Base-by-base conservation (phyloP, 2,113 vertebrate species). In the Arvicanthis niloticus region DNA sequence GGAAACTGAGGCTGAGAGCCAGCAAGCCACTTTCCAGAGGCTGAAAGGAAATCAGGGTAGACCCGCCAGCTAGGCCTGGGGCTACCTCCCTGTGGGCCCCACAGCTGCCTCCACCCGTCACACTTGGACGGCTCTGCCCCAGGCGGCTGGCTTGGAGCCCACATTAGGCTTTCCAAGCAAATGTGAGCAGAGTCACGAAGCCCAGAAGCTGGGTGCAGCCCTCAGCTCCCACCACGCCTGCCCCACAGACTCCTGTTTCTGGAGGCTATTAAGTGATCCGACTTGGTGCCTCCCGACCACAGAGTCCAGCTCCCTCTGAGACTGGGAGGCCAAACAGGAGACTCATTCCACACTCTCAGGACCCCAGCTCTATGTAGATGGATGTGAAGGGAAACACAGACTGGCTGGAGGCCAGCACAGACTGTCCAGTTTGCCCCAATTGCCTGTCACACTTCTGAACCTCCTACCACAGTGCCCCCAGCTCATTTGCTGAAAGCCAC, bases 81-180 rank as follows among this genome's bases (percentile, higher is more conserved):
- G 88, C 68, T 80, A 76, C 70, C 88, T 89, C 93, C 58, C 87
- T 51, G 26, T 89, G 72, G 85, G 60, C 16, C 45, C 90, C 13
- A 34, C 94, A 88, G 88, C 85, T 62, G 93, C 89, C 92, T 81
- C 73, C 1, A 9, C 78, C 21, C n/a, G 21, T 92, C 91, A 88
- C 70, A 22, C 86, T 37, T 19, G 89, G 89, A 29, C 73, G 0
- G 0, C 42, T 11, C 56, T 26, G 70, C 85, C 75, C 62, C 92
- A 21, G 2, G 48, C 53, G 22, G 80, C 76, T 51, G 85, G 89
- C 84, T 58, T 22, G 0, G 29, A 48, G 84, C 85, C 89, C 19
- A 84, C 73, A 37, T 7, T 31, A 3, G 22, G 17, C 89, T 70
- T 78, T 73, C 91, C 65, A 80, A 81, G 53, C 84, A 85, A 93